A percentile compares a stretch with the other conserved stretches of the same genome.
These are phyloP conservation scores for Knipowitschia caucasica DNA, from an alignment of 2,797 vertebrate species.

Conservation along the genomic window DNA sequence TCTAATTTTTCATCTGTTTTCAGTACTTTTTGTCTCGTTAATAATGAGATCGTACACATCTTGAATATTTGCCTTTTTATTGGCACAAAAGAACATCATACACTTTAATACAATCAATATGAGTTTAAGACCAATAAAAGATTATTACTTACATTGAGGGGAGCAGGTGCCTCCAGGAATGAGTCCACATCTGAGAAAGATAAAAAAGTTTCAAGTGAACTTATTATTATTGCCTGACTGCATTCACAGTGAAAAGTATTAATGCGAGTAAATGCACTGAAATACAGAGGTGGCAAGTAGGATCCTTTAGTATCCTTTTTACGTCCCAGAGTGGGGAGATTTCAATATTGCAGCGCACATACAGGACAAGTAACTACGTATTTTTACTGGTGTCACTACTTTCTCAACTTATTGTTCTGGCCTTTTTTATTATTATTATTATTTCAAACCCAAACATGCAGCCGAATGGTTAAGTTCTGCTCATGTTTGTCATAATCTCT, in stretches of 20 bases:
- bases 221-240: background rate
- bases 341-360: too few relatives aligned
- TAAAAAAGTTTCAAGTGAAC: slow-evolving; percentile 17
- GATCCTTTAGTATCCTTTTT: too few relatives aligned
- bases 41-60: background rate
- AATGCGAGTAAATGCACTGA: too few relatives aligned
- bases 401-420: too few relatives aligned
- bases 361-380: too few relatives aligned
- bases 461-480: too few relatives aligned
- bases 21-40: background rate
- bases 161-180: slow-evolving; percentile 3
- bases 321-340: too few relatives aligned
- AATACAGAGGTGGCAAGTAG: too few relatives aligned
- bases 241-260: background rate
- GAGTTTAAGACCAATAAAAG: background rate
- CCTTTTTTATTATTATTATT: too few relatives aligned
- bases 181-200: slow-evolving; percentile 1
- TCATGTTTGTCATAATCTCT: too few relatives aligned
- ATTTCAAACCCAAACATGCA: too few relatives aligned
- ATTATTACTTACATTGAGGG: slow-evolving; percentile 44
- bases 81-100: background rate
- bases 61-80: background rate
- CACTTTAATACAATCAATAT: background rate
- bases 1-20: slow-evolving; percentile 38
- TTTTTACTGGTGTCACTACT: too few relatives aligned